Evolutionary conservation across 2,113 vertebrate genomes (phyloP), one percentile per base, ranked within the genome.

Genomic region (Pitta sordida): DNA sequence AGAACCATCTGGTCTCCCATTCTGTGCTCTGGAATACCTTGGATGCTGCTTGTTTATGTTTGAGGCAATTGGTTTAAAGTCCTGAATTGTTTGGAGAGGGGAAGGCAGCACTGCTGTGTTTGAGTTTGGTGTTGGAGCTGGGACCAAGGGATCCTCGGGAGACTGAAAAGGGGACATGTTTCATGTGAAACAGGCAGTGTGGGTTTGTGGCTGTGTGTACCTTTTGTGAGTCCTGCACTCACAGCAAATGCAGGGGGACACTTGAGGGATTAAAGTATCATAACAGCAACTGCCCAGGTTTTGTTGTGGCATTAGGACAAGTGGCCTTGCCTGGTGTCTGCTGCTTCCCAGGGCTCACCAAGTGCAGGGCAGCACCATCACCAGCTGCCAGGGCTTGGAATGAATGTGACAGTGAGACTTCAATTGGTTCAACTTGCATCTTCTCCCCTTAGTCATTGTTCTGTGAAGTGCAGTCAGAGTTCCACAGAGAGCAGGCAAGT

Each of bases 401-500:
- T 0, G 5, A 32, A 91, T 52, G 52, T 75, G 79, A 14, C 20
- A 37, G 22, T 29, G 80, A 93, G 86, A 90, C 67, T 95, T 96
- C 58, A 87, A 90, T 94, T 92, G 95, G 95, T 93, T 91, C 93
- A 88, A 7, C 86, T 88, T 91, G 92, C 94, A 93, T 91, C 94
- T 97, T 97, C 96, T 94, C 93, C 92, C 88, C 64, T 95, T 78
- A 87, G 94, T 91, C 83, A 84, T 83, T 90, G 92, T 90, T 95
- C 90, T 80, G 65, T 88, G 95, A 95, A 92, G 83, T 67, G 93
- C 94, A 95, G 86, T 20, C 59, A 85, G 96, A 96, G 83, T 82
- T 94, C 85, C 79, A 78, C 94, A 85, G 93, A 86, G 85, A 95
- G 91, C 71, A 94, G 94, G 88, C 94, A 83, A 96, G 94, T 94